phyloP scores from a whole-genome alignment of 2,113 vertebrate genomes.

The Dipodomys spectabilis region DNA sequence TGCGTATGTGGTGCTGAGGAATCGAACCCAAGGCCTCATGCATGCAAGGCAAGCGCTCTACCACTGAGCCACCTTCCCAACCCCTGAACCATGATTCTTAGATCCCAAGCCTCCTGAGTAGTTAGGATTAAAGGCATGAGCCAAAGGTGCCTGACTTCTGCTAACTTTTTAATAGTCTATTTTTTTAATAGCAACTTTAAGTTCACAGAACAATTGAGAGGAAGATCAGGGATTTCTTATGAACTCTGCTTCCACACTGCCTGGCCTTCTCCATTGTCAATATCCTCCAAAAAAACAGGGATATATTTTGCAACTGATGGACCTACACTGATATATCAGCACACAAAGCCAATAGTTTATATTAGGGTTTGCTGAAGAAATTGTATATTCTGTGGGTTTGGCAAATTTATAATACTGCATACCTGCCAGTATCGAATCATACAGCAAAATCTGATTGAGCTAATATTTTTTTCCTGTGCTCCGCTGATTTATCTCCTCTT shows the following conservation, averaged over 20 bases:
- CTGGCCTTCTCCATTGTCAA: neutral
- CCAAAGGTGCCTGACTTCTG: neutral
- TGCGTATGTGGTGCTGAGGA: too few species aligned
- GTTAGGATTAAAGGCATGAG: too few species aligned
- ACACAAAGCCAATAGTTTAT: neutral
- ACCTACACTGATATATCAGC: neutral
- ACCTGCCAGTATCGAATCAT: neutral
- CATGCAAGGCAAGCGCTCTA: too few species aligned
- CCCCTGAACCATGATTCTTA: too few species aligned
- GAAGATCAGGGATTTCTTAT: neutral
- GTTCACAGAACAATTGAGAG: neutral
- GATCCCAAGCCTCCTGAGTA: too few species aligned
- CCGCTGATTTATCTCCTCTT: neutral
- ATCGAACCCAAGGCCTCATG: too few species aligned
- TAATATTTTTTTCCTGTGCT: neutral
- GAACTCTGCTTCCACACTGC: fast-evolving
- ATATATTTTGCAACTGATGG: neutral
- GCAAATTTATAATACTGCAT: neutral
- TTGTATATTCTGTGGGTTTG: neutral
- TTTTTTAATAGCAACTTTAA: neutral
- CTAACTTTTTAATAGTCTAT: neutral
- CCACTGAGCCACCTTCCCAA: too few species aligned
- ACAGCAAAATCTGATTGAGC: neutral
- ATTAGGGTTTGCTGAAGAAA: neutral
- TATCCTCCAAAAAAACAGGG: neutral